Percentiles rank a stretch among this genome's conserved stretches.
Evolutionary conservation across 2,113 vertebrate genomes (phyloP).

Genomic region (Gnathonemus longibarbis): DNA sequence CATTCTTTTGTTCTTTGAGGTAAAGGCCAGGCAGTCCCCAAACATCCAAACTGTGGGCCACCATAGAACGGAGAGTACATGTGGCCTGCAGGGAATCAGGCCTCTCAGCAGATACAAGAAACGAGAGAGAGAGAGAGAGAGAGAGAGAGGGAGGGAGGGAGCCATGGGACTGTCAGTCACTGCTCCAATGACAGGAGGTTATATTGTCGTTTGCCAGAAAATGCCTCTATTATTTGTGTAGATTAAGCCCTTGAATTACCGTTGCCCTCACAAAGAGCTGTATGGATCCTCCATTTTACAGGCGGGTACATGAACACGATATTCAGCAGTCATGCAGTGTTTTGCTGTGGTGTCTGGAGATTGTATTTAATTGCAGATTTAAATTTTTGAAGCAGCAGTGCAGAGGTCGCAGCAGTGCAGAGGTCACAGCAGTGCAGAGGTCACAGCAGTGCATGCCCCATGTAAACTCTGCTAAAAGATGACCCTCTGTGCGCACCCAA

Average conservation of each 20-base stretch:
- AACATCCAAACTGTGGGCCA: neutral
- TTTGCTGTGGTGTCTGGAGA: neutral
- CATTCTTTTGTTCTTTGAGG: neutral
- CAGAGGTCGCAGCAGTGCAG: neutral
- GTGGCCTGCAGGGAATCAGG: neutral
- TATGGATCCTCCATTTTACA: neutral
- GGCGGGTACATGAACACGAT: no score
- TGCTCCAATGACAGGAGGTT: neutral
- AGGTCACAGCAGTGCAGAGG: neutral
- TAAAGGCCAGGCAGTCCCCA: neutral
- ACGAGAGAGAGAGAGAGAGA: neutral
- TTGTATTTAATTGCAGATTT: constrained; percentile 2
- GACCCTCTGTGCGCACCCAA: constrained; percentile 23
- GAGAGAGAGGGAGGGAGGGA: neutral
- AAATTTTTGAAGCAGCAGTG: neutral
- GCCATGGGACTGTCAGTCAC: neutral
- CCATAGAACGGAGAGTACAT: neutral
- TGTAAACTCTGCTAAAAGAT: neutral
- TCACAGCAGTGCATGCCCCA: neutral
- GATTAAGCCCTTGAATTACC: neutral
- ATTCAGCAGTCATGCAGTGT: neutral
- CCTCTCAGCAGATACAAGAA: neutral
- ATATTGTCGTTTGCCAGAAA: neutral
- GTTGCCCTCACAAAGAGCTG: neutral
- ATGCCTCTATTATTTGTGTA: neutral